Conservation (phyloP, 2,888 invertebrate genomes). For the Caenorhabditis sp. region DNA sequence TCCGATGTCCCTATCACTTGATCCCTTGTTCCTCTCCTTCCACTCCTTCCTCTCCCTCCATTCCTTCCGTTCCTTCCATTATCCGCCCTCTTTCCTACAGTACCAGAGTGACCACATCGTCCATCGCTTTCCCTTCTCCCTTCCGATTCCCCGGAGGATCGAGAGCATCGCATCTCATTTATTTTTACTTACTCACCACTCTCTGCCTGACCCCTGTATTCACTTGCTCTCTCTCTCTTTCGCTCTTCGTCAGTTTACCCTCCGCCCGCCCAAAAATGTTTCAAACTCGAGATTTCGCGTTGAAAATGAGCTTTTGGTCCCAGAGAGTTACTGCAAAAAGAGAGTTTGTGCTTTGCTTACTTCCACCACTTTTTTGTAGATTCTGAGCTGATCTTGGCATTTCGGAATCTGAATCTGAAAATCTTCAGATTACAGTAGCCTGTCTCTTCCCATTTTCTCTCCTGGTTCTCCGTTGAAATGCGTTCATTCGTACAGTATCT, state of each 20-base stretch:
- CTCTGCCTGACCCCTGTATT: slow-evolving; percentile 19
- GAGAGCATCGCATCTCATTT: slow-evolving; percentile 39
- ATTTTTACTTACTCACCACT: slow-evolving; percentile 57
- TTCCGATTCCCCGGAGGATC: slow-evolving; percentile 46
- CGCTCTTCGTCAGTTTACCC: slow-evolving; percentile 13
- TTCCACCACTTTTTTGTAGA: too few species aligned
- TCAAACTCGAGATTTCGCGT: slow-evolving; percentile 45
- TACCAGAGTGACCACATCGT: background rate
- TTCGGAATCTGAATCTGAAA: too few species aligned
- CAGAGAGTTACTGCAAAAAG: background rate
- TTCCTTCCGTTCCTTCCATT: too few species aligned
- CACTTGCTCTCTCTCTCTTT: slow-evolving; percentile 31
- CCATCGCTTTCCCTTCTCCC: background rate
- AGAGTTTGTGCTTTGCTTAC: slow-evolving; percentile 49
- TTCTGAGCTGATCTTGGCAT: too few species aligned
- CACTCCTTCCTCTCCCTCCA: too few species aligned
- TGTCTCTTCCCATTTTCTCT: background rate
- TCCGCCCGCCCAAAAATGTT: slow-evolving; percentile 34
- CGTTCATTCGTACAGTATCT: too few species aligned
- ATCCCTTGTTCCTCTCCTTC: slow-evolving; percentile 29
- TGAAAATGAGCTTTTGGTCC: slow-evolving; percentile 51
- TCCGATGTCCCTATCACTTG: slow-evolving; percentile 31
- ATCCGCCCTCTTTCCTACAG: slow-evolving; percentile 2
- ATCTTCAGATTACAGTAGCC: background rate
- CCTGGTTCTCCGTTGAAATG: too few species aligned